Conservation (phyloP, 2,113 vertebrate species). For the Donacobius atricapilla region DNA sequence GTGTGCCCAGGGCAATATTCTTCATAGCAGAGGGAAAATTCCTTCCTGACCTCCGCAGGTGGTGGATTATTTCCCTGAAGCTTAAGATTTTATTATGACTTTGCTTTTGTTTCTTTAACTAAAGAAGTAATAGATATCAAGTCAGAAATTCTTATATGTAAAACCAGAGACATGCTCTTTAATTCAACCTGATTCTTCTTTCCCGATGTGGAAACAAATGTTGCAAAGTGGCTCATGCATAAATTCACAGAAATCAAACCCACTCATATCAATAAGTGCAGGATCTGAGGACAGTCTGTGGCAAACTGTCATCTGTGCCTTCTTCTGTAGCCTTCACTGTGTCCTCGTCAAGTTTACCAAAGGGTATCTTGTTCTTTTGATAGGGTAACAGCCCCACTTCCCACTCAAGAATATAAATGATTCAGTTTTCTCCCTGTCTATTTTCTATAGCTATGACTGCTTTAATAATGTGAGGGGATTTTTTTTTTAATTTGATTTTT, state of each 20-base stretch:
- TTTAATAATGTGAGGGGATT: neutral
- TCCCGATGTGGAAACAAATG: neutral
- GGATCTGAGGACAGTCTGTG: neutral
- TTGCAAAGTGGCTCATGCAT: neutral
- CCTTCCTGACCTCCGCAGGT: neutral
- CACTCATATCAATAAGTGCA: neutral
- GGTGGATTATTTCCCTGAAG: neutral
- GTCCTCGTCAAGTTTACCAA: neutral
- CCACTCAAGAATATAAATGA: neutral
- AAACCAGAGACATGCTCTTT: neutral
- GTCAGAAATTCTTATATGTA: neutral
- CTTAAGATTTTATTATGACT: neutral
- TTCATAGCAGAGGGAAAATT: neutral
- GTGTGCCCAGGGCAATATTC: neutral
- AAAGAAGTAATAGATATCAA: neutral
- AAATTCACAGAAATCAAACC: neutral
- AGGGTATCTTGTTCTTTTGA: neutral
- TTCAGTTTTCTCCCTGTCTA: neutral
- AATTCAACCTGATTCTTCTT: neutral
- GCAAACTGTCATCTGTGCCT: accelerated
- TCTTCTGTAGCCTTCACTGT: neutral
- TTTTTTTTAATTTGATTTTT: neutral
- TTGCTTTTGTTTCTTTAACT: neutral
- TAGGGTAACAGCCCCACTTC: neutral
- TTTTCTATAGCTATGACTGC: neutral